Conservation (phyloP, 2,888 invertebrate species). For the Rutpela maculata region DNA sequence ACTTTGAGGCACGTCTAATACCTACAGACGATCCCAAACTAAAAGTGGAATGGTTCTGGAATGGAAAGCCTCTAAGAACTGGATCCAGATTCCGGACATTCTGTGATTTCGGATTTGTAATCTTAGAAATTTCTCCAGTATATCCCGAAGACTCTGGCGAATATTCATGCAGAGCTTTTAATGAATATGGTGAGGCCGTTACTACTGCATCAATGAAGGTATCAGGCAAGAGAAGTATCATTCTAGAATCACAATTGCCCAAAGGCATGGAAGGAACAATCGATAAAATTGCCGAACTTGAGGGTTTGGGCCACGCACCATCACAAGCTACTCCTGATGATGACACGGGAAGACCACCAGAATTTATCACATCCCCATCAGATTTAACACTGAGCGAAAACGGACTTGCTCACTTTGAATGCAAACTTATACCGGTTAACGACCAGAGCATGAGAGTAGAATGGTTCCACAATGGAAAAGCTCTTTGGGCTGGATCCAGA, state of each 20-base stretch:
- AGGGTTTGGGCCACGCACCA: conserved; percentile 85
- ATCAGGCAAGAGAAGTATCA: conserved; percentile 93
- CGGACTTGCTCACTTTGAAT: conserved; percentile 94
- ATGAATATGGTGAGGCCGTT: conserved; percentile 93
- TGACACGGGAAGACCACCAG: conserved; percentile 91
- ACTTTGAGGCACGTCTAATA: conserved; percentile 91
- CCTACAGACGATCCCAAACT: conserved; percentile 94
- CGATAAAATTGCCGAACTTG: conserved; percentile 93
- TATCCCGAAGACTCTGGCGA: conserved; percentile 97
- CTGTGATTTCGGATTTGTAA: conserved; percentile 98
- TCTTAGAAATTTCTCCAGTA: conserved; percentile 97
- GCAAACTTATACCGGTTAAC: conserved; percentile 90
- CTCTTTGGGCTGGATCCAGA: conserved; percentile 91
- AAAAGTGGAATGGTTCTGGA: conserved; percentile 96
- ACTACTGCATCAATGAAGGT: conserved; percentile 93
- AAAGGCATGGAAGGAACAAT: conserved; percentile 96
- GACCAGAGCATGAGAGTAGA: conserved; percentile 96
- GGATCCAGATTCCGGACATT: conserved; percentile 96
- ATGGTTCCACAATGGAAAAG: conserved; percentile 98
- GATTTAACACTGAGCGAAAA: conserved; percentile 91
- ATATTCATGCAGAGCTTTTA: conserved; percentile 91
- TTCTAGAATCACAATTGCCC: conserved; percentile 92
- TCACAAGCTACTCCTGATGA: conserved; percentile 84
- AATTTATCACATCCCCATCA: conserved; percentile 90
- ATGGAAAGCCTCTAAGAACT: conserved; percentile 90